These are phyloP conservation scores for Nomada ferruginata DNA, from an alignment of 2,888 invertebrate genomes.

Conservation along the genomic window DNA sequence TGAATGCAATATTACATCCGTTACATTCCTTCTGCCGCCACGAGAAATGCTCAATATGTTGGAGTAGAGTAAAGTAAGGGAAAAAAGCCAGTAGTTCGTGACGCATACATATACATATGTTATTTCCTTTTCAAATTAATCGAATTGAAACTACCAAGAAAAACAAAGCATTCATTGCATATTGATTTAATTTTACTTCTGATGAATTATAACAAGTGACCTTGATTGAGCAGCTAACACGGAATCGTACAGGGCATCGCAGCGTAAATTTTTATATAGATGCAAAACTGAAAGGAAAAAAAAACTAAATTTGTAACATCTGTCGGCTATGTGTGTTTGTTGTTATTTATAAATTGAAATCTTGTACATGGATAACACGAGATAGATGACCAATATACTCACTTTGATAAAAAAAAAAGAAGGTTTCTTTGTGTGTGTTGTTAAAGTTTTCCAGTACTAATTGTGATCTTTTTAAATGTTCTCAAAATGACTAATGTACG, in stretches of 20 bases:
- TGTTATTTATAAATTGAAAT: conserved; percentile 44
- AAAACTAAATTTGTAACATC: conserved; percentile 13
- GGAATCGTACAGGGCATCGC: conserved; percentile 2
- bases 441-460: conserved; percentile 14
- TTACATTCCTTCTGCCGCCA: conserved; percentile 35
- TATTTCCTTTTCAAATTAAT: conserved; percentile 1
- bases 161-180: background rate
- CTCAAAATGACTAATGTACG: background rate
- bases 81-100: conserved; percentile 3
- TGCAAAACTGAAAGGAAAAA: background rate
- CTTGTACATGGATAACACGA: conserved; percentile 19
- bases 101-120: background rate
- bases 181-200: conserved; percentile 4
- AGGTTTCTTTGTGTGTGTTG: background rate
- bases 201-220: conserved; percentile 28
- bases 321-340: conserved; percentile 16
- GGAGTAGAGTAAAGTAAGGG: conserved; percentile 2
- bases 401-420: background rate
- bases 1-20: conserved; percentile 7
- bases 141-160: background rate
- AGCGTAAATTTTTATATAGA: conserved; percentile 31
- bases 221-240: conserved; percentile 5
- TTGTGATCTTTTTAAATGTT: conserved; percentile 11
- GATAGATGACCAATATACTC: conserved; percentile 12
- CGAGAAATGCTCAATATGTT: conserved; percentile 16